phyloP scores from a whole-genome alignment of 2,797 vertebrate species.

The Arctocebus calabarensis region DNA sequence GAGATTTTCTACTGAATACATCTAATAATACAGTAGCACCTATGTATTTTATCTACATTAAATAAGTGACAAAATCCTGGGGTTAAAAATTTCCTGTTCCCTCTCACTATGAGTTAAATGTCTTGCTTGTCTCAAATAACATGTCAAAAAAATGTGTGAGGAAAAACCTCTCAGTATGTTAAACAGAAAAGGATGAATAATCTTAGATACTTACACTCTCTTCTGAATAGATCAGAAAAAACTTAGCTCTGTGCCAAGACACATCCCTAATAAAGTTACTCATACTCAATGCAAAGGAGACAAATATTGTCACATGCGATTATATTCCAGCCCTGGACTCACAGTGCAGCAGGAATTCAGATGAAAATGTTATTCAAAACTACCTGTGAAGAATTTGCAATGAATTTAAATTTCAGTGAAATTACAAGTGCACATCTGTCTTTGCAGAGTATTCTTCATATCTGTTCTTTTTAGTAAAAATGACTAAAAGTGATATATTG shows the following conservation, averaged over 20 bases:
- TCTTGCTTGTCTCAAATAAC: slow-evolving; percentile 8
- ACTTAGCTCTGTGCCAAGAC: neutral
- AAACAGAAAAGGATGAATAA: neutral
- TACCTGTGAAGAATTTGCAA: slow-evolving; percentile 55
- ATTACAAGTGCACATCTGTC: slow-evolving; percentile 59
- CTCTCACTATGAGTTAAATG: neutral
- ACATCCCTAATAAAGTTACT: neutral
- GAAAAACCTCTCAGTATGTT: neutral
- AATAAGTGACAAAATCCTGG: neutral
- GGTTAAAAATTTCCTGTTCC: neutral
- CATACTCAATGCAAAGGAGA: neutral
- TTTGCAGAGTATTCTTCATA: slow-evolving; percentile 39
- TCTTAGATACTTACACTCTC: neutral
- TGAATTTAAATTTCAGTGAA: slow-evolving; percentile 79
- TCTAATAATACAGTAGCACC: neutral
- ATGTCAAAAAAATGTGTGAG: neutral
- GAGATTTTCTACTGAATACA: neutral
- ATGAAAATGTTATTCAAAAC: slow-evolving; percentile 38
- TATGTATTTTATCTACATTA: neutral
- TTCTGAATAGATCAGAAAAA: neutral
- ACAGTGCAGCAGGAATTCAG: slow-evolving; percentile 33
- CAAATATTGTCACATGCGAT: neutral
- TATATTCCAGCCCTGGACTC: slow-evolving; percentile 2
- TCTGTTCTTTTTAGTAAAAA: neutral
- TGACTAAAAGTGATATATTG: neutral